Evolutionary conservation across 2,888 invertebrate species (phyloP), one percentile per base, ranked within the genome.

Genomic region (Dryobota labecula): DNA sequence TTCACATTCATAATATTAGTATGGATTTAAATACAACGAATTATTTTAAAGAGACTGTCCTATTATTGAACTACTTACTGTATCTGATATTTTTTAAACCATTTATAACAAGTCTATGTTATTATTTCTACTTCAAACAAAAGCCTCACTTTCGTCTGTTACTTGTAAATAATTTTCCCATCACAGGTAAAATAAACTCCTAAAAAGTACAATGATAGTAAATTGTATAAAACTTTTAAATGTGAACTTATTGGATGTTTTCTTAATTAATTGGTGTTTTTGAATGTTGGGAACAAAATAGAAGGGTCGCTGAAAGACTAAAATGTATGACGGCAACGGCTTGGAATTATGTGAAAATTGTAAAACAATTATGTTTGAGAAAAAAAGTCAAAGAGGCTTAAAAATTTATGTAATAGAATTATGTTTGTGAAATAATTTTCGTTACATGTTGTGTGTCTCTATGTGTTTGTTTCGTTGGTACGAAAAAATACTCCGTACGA

Each of bases 281-380:
- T 86, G 71, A 86, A 88, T 70, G 84, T 82, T 80, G 90, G 89
- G 90, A 90, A 82, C 91, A 90, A 90, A 70, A 54, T 45, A 68
- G 41, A 74, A 66, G 74, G 80, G 69, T 76, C 73, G 72, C 68
- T 73, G 70, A 41, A 45, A 38, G 69, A 63, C 62, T 45, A 67
- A 71, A 73, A 70, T 74, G 57, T 58, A 56, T 64, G 56, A 70
- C 68, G 74, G 67, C 49, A 63, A 65, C n/a, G 62, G 68, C 43
- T 64, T 65, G 51, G 24, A 66, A 36, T 38, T 65, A 58, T 54
- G 24, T 54, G 58, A 36, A 45, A 24, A 65, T 73, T 70, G 69
- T 68, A 36, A 73, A 72, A 69, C 51, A 67, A 72, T 58, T 51
- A 43, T 45, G 30, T 51, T 57, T 49, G 24, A 43, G 1, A 51